A percentile compares a stretch with the other conserved stretches of the same genome.
phyloP scores from a whole-genome alignment of 2,888 invertebrate genomes.

The Agrotis ipsilon region DNA sequence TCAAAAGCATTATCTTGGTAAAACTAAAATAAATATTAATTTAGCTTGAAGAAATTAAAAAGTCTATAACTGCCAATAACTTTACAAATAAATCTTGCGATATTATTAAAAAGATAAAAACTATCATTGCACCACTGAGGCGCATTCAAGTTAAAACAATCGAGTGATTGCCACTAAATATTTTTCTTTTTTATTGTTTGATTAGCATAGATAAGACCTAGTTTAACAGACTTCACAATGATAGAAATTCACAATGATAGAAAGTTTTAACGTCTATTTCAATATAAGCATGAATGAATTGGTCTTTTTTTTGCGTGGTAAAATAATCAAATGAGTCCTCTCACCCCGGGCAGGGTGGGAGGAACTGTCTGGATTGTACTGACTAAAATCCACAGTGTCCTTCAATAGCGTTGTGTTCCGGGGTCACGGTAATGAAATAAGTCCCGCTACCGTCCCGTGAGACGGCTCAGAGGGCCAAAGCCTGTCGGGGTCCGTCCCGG shows the following conservation, averaged over 20 bases:
- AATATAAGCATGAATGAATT: too few relatives aligned
- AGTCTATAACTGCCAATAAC: not conserved
- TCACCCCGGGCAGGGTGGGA: too few relatives aligned
- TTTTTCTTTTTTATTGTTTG: slow-evolving; percentile 16
- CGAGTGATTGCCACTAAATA: slow-evolving; percentile 12
- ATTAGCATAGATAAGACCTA: not conserved
- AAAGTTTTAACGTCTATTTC: slow-evolving; percentile 1
- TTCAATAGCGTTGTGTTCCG: too few relatives aligned
- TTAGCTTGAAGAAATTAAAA: not conserved
- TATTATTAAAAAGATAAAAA: slow-evolving; percentile 9
- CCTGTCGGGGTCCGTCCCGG: too few relatives aligned
- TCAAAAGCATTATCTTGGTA: too few relatives aligned
- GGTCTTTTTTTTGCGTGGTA: too few relatives aligned
- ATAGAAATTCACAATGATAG: slow-evolving; percentile 10
- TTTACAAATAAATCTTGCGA: not conserved
- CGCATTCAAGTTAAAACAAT: slow-evolving; percentile 30
- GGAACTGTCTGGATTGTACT: too few relatives aligned
- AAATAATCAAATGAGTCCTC: too few relatives aligned
- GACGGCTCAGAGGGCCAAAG: too few relatives aligned
- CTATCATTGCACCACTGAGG: slow-evolving; percentile 23
- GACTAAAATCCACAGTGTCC: too few relatives aligned
- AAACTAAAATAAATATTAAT: not conserved
- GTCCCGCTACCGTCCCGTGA: too few relatives aligned
- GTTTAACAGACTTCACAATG: not conserved
- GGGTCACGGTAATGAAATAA: too few relatives aligned